Conservation (phyloP, 2,113 vertebrate genomes). For the Erythrolamprus reginae region DNA sequence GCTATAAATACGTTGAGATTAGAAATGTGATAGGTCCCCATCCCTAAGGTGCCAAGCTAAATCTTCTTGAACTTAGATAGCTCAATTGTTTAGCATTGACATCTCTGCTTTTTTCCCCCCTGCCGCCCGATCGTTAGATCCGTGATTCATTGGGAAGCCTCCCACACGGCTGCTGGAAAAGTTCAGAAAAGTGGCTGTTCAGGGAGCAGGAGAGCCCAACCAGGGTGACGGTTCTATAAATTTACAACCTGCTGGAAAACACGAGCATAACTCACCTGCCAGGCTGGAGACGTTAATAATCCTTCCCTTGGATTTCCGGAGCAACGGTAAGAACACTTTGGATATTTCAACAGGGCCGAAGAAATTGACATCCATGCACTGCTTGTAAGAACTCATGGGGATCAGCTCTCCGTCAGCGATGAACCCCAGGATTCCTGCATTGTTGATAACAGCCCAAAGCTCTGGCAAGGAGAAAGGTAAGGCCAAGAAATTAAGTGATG, state of each 20-base stretch:
- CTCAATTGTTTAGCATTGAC: too few relatives aligned
- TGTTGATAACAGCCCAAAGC: slow-evolving; percentile 86
- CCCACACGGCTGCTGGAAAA: not conserved
- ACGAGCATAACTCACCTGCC: slow-evolving; percentile 68
- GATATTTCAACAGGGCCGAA: slow-evolving; percentile 75
- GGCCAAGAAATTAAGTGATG: not conserved
- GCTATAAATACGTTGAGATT: not conserved
- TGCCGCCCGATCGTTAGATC: not conserved
- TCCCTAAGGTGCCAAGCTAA: not conserved
- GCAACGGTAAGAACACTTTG: slow-evolving; percentile 78
- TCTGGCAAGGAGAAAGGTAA: slow-evolving; percentile 62
- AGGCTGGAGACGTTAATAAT: slow-evolving; percentile 81
- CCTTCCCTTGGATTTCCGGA: slow-evolving; percentile 76
- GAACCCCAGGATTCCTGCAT: slow-evolving; percentile 75
- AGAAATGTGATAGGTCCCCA: not conserved
- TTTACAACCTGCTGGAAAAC: not conserved
- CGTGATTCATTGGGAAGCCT: not conserved
- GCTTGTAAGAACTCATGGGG: slow-evolving; percentile 65
- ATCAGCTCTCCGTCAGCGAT: slow-evolving; percentile 71
- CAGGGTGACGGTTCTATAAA: not conserved
- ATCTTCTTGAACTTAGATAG: not conserved
- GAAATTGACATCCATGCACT: slow-evolving; percentile 83
- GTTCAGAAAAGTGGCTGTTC: not conserved
- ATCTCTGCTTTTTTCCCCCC: not conserved
- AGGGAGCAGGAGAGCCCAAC: too few relatives aligned